Evolutionary conservation across 2,797 vertebrate species (phyloP).

Genomic region (Semaprochilodus insignis): DNA sequence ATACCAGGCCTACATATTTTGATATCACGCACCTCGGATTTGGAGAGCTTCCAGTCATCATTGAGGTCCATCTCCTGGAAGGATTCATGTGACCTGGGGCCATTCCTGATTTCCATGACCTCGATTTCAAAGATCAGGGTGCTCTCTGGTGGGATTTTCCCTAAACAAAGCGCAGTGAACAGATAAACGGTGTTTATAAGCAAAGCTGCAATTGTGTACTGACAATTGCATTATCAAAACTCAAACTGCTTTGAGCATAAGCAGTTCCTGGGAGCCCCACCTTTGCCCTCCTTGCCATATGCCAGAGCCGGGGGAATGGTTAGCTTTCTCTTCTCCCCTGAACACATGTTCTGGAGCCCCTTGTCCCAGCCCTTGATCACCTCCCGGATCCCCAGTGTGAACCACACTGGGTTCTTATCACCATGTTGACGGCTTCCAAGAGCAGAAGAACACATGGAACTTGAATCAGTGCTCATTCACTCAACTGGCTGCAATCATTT

Average conservation of each 20-base stretch:
- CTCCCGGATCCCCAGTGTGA: constrained; percentile 91
- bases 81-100: constrained; percentile 94
- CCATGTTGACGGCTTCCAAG: constrained; percentile 85
- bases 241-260: not conserved
- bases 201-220: not conserved
- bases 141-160: constrained; percentile 92
- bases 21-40: constrained; percentile 81
- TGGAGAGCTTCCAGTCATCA: constrained; percentile 97
- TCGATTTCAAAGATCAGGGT: constrained; percentile 93
- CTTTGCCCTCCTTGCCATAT: constrained; percentile 97
- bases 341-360: constrained; percentile 91
- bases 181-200: constrained; percentile 22
- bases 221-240: not conserved
- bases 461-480: not conserved
- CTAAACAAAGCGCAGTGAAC: constrained; percentile 68
- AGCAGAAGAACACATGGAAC: constrained; percentile 39
- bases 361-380: constrained; percentile 93
- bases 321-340: constrained; percentile 90
- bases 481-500: not conserved
- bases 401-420: constrained; percentile 92
- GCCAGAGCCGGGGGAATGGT: constrained; percentile 87
- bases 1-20: not conserved
- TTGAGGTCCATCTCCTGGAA: constrained; percentile 99
- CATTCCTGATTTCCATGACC: constrained; percentile 92
- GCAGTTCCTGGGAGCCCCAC: constrained; percentile 66